Conservation (phyloP, 2,888 invertebrate genomes). For the Rhopalosiphum nymphaeae region DNA sequence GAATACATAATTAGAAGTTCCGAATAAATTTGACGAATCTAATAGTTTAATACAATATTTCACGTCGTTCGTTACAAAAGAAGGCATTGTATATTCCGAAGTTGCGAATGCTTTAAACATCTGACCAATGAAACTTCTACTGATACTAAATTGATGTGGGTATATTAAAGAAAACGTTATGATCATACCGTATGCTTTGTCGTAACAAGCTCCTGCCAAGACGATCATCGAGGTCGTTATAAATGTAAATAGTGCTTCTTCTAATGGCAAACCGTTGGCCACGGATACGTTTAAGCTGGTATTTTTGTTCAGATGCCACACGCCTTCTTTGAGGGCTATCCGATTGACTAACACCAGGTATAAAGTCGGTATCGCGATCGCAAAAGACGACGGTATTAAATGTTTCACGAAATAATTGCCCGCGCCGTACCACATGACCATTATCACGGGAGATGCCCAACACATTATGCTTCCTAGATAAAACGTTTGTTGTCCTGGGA, state of each 20-base stretch:
- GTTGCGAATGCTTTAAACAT: neutral
- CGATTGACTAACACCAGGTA: neutral
- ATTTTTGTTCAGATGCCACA: neutral
- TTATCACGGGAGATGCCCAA: slow-evolving; percentile 5
- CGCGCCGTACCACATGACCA: slow-evolving; percentile 7
- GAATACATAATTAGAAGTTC: neutral
- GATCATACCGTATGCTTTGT: slow-evolving; percentile 21
- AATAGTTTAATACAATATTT: neutral
- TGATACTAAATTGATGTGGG: neutral
- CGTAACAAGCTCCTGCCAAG: neutral
- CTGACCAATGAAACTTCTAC: neutral
- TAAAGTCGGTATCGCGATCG: neutral
- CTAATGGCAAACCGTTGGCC: neutral
- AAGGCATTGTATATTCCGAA: slow-evolving; percentile 10
- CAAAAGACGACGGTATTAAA: neutral
- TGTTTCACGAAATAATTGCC: slow-evolving; percentile 23
- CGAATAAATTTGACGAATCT: neutral
- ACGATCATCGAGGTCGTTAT: neutral
- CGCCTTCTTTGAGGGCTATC: neutral
- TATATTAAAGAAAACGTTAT: slow-evolving; percentile 2
- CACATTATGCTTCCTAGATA: slow-evolving; percentile 8
- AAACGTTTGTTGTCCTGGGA: slow-evolving; percentile 13
- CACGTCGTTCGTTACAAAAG: neutral
- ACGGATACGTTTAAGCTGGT: slow-evolving; percentile 16
- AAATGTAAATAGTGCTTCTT: neutral